Evolutionary conservation across 2,113 vertebrate species (phyloP).

Genomic region (Myrmophylax atrothorax): DNA sequence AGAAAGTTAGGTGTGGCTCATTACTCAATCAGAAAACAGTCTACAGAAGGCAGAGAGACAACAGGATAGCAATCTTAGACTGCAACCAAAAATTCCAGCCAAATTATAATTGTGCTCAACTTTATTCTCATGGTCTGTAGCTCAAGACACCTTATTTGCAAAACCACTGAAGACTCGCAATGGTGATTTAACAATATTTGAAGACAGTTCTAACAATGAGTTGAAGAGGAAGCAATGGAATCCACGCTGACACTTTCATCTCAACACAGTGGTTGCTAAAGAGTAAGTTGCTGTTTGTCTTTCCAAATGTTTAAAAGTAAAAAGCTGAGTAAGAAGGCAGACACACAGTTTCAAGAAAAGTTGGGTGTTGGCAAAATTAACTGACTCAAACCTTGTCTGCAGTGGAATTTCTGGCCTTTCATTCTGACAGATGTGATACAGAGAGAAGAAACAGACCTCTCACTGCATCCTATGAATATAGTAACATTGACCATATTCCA

Average conservation of each 20-base stretch:
- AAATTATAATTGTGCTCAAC: not conserved
- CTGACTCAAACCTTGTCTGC: not conserved
- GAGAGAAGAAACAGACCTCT: not conserved
- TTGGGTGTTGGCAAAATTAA: not conserved
- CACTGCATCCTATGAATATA: not conserved
- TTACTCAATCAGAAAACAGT: not conserved
- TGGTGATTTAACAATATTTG: not conserved
- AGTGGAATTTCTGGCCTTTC: not conserved
- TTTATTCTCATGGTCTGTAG: not conserved
- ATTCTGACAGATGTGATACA: not conserved
- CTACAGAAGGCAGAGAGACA: not conserved
- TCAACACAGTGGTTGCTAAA: not conserved
- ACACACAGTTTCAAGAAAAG: not conserved
- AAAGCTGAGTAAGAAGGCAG: not conserved
- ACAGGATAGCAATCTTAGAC: not conserved
- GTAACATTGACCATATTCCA: not conserved
- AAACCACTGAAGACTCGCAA: not conserved
- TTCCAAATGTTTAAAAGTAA: conserved; percentile 3
- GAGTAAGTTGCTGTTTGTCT: not conserved
- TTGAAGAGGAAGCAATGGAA: not conserved
- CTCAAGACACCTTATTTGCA: not conserved
- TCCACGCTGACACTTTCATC: not conserved
- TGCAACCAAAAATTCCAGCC: not conserved
- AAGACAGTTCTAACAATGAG: not conserved
- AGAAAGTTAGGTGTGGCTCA: not conserved